Conservation (phyloP, 2,113 vertebrate species). For the Takifugu flavidus region DNA sequence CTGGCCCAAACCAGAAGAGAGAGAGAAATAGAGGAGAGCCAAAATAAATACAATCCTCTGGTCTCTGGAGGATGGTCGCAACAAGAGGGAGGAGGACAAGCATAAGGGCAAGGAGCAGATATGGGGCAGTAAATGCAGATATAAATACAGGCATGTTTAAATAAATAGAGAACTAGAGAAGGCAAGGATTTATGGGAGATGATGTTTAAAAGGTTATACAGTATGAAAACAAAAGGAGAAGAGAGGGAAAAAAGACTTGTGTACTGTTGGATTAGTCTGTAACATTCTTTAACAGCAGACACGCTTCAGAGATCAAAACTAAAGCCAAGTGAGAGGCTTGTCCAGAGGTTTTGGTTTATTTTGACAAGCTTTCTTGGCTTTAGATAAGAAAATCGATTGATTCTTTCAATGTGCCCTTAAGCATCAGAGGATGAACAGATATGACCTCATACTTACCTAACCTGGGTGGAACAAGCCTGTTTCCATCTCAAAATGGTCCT, state of each 20-base stretch:
- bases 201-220: neutral
- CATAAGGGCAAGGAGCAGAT: too few species aligned
- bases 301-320: constrained; percentile 1
- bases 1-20: constrained; percentile 58
- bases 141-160: neutral
- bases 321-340: neutral
- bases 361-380: too few species aligned
- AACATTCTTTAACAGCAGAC: constrained; percentile 8
- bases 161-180: neutral
- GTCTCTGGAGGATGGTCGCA: too few species aligned
- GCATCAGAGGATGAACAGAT: too few species aligned
- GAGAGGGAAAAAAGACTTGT: neutral
- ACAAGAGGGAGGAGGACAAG: too few species aligned
- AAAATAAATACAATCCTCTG: neutral
- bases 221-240: neutral
- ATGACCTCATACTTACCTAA: too few species aligned
- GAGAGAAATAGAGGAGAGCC: neutral
- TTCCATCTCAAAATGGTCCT: too few species aligned
- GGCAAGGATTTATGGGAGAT: neutral
- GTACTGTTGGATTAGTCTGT: constrained; percentile 1
- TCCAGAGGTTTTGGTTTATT: too few species aligned
- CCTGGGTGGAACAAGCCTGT: too few species aligned
- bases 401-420: too few species aligned
- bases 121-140: too few species aligned
- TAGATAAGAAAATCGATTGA: too few species aligned